A percentile compares a stretch with the other conserved stretches of the same genome.
phyloP scores from a whole-genome alignment of 2,888 invertebrate species.

The Melanophora roralis region DNA sequence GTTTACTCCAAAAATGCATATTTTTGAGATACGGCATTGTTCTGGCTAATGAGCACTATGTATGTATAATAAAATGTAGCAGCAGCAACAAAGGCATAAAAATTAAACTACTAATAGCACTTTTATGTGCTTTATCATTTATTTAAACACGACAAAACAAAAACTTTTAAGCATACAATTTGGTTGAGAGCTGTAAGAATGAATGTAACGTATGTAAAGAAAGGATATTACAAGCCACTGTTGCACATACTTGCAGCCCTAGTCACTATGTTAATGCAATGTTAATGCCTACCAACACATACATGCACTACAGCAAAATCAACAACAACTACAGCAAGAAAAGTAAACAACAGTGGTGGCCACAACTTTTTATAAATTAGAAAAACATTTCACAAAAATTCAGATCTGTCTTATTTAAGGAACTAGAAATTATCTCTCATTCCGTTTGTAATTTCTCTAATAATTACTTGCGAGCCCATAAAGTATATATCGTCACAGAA shows the following conservation, averaged over 20 bases:
- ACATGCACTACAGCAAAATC: constrained; percentile 29
- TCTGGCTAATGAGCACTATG: no score
- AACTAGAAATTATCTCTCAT: no score
- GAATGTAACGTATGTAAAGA: neutral
- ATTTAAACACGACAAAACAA: neutral
- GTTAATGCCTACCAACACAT: constrained; percentile 29
- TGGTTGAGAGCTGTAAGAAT: neutral
- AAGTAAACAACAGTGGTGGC: neutral
- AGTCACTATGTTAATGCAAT: neutral
- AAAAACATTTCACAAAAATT: no score
- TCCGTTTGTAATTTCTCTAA: no score
- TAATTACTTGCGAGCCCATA: no score
- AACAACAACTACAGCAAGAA: constrained; percentile 11
- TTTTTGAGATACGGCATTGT: no score
- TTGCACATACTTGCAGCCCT: constrained; percentile 28
- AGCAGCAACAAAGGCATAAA: no score
- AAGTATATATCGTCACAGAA: no score
- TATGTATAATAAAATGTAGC: no score
- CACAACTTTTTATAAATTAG: neutral
- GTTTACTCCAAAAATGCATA: no score
- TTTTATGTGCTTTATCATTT: constrained; percentile 44
- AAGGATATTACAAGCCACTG: constrained; percentile 45
- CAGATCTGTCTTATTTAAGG: no score
- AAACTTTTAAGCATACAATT: constrained; percentile 13
- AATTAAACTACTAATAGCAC: constrained; percentile 10